Base-by-base conservation (phyloP, 2,888 invertebrate genomes). In the Hylaea fasciaria region DNA sequence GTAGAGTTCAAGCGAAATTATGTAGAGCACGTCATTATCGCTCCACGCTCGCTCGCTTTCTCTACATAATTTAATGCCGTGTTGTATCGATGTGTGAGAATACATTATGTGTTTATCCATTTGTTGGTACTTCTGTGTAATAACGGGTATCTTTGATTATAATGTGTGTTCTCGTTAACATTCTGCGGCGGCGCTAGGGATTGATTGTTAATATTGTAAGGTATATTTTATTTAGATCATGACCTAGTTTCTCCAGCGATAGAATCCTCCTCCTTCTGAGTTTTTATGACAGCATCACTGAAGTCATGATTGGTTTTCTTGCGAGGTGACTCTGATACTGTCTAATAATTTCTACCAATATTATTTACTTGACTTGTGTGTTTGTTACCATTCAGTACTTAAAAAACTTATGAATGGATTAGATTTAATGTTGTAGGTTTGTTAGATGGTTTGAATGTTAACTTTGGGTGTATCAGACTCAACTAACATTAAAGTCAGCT, bases 1-100 rank as follows among this genome's bases (percentile, higher is more conserved):
- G 46, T 51, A 46, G 29, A 55, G 46, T 51, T 55, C 41, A 60
- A 40, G 48, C 17, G 5, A 45, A 59, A 50, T 44, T 48, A 50
- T 56, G 51, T 46, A 56, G 37, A 51, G 17, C 47, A 47, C 37
- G 29, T 54, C 61, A 52, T 52, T 61, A 61, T 47, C 32, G 47
- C 29, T 13, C 12, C 50, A 14, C 39, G 14, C 46, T 45, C 16
- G 44, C 17, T 37, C 35, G 39, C 43, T 48, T 35, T 35, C 57
- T 52, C 51, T 53, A 49, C 44, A 37, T 51, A 43, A 43, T 32
- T 29, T 44, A 35, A 52, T 22, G 37, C 44, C 22, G 28, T 37
- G 35, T 40, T 11, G 13, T 40, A 39, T 45, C 29, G 16, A 50
- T 32, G 44, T 45, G 28, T 28, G 50, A 5, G 28, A 8, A 29